phyloP scores from a whole-genome alignment of 2,797 vertebrate species.

The Heteromormyrus szaboi region DNA sequence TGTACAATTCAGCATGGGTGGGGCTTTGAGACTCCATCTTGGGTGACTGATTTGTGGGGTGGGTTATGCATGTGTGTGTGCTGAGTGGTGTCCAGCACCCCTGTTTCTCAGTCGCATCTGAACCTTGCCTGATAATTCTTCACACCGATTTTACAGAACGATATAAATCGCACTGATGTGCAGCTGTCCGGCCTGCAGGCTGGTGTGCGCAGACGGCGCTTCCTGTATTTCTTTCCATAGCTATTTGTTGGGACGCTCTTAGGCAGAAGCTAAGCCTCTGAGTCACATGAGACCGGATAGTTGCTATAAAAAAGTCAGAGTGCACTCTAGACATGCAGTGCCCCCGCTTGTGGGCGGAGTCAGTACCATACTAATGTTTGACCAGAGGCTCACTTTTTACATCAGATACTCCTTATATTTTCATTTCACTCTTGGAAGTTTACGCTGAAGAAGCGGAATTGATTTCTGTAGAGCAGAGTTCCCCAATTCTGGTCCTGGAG shows the following conservation, averaged over 20 bases:
- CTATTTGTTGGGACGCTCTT: slow-evolving; percentile 9
- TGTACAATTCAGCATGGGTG: background rate
- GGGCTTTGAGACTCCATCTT: background rate
- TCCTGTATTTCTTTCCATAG: background rate
- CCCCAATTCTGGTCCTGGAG: background rate
- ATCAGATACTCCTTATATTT: background rate
- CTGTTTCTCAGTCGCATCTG: background rate
- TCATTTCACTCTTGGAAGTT: background rate
- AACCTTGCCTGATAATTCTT: background rate
- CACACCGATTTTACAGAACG: background rate
- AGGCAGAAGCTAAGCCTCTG: background rate
- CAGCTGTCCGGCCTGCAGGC: background rate
- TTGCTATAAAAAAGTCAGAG: slow-evolving; percentile 11
- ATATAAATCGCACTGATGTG: background rate
- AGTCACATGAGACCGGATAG: slow-evolving; percentile 18
- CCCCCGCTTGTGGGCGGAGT: background rate
- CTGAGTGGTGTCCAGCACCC: background rate
- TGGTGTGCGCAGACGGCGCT: background rate
- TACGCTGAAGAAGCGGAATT: background rate
- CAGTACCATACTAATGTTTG: background rate
- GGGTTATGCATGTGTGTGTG: background rate
- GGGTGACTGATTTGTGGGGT: background rate
- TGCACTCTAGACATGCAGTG: slow-evolving; percentile 3
- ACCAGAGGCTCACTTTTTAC: background rate
- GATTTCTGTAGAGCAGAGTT: background rate